phyloP scores from a whole-genome alignment of 35 echinoderm and acorn worm species.

The Lytechinus variegatus region DNA sequence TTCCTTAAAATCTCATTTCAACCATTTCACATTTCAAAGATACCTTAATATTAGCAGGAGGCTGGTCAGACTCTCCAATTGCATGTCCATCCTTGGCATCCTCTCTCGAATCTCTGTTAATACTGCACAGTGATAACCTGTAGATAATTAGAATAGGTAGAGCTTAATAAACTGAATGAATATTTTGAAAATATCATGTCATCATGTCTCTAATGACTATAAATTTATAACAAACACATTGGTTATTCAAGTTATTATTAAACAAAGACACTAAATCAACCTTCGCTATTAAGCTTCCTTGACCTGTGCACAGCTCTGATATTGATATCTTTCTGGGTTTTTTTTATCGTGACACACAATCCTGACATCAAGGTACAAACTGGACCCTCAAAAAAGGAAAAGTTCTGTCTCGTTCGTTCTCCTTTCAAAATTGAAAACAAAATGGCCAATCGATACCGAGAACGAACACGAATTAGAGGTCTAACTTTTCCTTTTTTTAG shows the following conservation, averaged over 20 bases:
- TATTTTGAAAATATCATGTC: background rate
- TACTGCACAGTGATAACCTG: constrained; percentile 26
- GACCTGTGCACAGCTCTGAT: background rate
- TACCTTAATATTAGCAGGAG: background rate
- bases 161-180: background rate
- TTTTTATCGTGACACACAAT: no score
- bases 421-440: no score
- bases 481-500: no score
- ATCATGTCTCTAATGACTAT: background rate
- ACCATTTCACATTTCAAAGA: no score
- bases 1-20: no score
- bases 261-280: background rate
- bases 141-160: background rate
- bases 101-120: background rate
- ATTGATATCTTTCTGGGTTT: no score
- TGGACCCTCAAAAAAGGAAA: no score
- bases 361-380: no score
- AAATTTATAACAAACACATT: background rate
- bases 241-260: background rate
- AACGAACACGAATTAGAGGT: no score
- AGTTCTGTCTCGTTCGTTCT: no score
- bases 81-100: background rate
- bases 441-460: no score
- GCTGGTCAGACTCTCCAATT: background rate
- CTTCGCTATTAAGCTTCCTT: background rate